Evolutionary conservation across 2,113 vertebrate genomes (phyloP).

Genomic region (Corythornis cristatus): DNA sequence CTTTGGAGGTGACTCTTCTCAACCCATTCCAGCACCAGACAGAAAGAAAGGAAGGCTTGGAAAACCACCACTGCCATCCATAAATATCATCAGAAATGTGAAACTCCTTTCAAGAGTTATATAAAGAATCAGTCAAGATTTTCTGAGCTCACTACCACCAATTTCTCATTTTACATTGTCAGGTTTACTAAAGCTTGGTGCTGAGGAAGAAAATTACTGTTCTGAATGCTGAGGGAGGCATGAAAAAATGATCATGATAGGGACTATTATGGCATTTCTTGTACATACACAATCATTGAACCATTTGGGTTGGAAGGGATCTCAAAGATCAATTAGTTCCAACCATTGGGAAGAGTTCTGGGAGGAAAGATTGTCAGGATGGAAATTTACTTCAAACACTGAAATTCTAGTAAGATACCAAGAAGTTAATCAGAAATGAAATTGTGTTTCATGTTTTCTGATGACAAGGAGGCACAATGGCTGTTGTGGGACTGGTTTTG

Average conservation of each 20-base stretch:
- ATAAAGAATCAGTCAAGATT: not conserved
- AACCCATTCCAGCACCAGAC: not conserved
- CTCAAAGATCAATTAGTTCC: too few species aligned
- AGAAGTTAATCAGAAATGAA: not conserved
- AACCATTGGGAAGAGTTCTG: not conserved
- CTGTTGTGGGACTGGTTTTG: not conserved
- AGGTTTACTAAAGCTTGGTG: not conserved
- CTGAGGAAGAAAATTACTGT: not conserved
- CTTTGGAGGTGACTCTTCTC: not conserved
- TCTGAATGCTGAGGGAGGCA: not conserved
- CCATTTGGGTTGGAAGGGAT: too few species aligned
- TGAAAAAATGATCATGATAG: not conserved
- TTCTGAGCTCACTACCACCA: not conserved
- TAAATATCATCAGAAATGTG: not conserved
- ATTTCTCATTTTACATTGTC: not conserved
- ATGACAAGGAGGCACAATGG: not conserved
- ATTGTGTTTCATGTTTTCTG: not conserved
- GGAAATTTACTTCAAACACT: not conserved
- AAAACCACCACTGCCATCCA: not conserved
- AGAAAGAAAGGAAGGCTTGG: not conserved
- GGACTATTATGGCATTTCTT: not conserved
- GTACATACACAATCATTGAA: not conserved
- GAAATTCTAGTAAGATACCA: not conserved
- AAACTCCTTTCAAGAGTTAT: not conserved
- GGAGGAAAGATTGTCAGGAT: not conserved